Conservation (phyloP, 1,140 invertebrate genomes). For the Belonocnema kinseyi region DNA sequence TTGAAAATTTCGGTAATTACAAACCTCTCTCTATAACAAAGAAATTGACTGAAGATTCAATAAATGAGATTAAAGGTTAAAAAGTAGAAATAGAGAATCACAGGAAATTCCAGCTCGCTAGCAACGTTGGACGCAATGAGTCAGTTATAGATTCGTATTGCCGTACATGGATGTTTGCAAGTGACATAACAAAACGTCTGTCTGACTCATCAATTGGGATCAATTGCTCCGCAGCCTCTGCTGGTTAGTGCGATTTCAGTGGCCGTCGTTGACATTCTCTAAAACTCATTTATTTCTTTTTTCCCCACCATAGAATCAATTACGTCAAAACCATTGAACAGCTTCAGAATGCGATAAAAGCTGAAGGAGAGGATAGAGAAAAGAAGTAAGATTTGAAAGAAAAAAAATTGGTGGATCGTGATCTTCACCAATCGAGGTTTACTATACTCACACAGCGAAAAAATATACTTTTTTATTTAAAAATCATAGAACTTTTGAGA, state of each 20-base stretch:
- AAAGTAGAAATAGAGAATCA: not conserved
- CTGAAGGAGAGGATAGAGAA: not conserved
- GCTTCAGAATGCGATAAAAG: not conserved
- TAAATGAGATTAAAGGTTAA: not conserved
- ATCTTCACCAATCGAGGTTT: not conserved
- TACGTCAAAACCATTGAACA: conserved; percentile 15
- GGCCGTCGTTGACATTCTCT: conserved; percentile 18
- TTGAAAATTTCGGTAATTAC: no score
- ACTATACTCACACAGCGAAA: no score
- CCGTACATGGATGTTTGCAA: conserved; percentile 18
- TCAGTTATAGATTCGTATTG: conserved; percentile 15
- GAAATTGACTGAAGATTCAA: no score
- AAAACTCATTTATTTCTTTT: conserved; percentile 16
- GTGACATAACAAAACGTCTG: conserved; percentile 24
- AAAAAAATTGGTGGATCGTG: conserved; percentile 7
- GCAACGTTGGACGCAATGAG: not conserved
- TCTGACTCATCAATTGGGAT: conserved; percentile 30
- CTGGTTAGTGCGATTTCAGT: not conserved
- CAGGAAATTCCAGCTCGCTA: not conserved
- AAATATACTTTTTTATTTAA: no score
- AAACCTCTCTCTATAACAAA: no score
- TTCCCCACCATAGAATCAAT: conserved; percentile 16
- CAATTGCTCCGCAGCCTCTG: conserved; percentile 31
- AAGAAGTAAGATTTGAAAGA: not conserved
- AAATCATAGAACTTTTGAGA: no score